Percentiles rank a stretch among this genome's conserved stretches.
Evolutionary conservation across 37 sponge, comb jelly and placozoan species (phyloP).

Genomic region (Chondrilla cf. caribensis): DNA sequence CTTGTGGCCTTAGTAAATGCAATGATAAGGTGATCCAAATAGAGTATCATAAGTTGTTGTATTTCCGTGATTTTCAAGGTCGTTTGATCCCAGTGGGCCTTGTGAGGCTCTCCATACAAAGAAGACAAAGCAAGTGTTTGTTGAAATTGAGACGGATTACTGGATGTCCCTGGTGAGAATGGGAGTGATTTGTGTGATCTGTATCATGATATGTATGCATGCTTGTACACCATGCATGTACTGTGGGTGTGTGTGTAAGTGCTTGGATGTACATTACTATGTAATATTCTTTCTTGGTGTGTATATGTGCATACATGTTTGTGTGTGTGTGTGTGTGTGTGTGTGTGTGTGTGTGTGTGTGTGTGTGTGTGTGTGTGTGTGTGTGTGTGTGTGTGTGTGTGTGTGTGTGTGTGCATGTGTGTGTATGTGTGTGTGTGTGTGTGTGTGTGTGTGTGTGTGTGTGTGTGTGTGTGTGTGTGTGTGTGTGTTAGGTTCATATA

Average conservation of each 20-base stretch:
- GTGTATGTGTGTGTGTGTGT: too few relatives aligned
- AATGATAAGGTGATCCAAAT: too few relatives aligned
- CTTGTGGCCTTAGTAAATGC: too few relatives aligned
- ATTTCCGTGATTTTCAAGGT: slow-evolving; percentile 24
- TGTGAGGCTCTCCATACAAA: slow-evolving; percentile 79
- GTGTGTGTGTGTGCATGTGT: too few relatives aligned
- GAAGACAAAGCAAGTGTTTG: slow-evolving; percentile 61
- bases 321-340: too few relatives aligned
- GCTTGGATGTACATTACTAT: not conserved
- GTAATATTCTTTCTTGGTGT: not conserved
- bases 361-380: too few relatives aligned
- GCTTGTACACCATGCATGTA: not conserved
- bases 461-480: too few relatives aligned
- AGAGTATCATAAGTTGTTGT: too few relatives aligned
- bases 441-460: too few relatives aligned
- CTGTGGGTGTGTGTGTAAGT: not conserved
- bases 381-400: too few relatives aligned
- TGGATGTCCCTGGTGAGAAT: slow-evolving; percentile 86
- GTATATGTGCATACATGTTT: not conserved
- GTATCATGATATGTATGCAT: not conserved
- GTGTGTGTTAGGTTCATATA: not conserved
- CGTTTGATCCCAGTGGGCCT: slow-evolving; percentile 55
- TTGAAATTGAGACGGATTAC: slow-evolving; percentile 73
- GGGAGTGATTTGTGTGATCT: not conserved
- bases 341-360: too few relatives aligned